Evolutionary conservation across 1,140 invertebrate genomes (phyloP).

Genomic region (Zaprionus tsacasi): DNA sequence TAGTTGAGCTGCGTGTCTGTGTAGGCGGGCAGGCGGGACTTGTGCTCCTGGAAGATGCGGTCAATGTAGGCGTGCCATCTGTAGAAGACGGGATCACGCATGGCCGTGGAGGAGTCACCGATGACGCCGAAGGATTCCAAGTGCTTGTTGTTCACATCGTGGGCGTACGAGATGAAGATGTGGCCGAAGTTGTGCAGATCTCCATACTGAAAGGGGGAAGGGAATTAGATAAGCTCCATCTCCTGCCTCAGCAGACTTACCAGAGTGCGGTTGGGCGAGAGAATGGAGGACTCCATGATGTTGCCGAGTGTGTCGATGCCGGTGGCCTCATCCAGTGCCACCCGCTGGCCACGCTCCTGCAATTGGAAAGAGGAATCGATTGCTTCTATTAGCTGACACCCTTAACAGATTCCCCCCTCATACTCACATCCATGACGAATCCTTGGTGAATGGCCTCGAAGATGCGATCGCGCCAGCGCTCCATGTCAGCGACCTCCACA

Average conservation of each 20-base stretch:
- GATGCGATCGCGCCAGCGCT: slow-evolving; percentile 91
- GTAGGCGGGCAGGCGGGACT: slow-evolving; percentile 88
- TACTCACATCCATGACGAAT: slow-evolving; percentile 85
- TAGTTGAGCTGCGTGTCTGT: slow-evolving; percentile 86
- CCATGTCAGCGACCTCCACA: slow-evolving; percentile 88
- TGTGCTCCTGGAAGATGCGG: slow-evolving; percentile 91
- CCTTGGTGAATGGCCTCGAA: slow-evolving; percentile 90
- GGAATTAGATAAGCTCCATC: no score
- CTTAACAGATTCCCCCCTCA: slow-evolving; percentile 36
- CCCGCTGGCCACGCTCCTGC: slow-evolving; percentile 84
- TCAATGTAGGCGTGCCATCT: slow-evolving; percentile 93
- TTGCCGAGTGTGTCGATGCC: slow-evolving; percentile 93
- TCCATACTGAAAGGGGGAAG: slow-evolving; percentile 86
- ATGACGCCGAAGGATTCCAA: slow-evolving; percentile 89
- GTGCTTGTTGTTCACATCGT: slow-evolving; percentile 90
- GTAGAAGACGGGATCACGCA: slow-evolving; percentile 94
- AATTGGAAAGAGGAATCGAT: background rate
- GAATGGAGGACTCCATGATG: slow-evolving; percentile 90
- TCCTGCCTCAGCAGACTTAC: slow-evolving; percentile 85
- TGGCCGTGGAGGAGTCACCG: slow-evolving; percentile 90
- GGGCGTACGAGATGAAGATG: slow-evolving; percentile 88
- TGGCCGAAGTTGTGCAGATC: slow-evolving; percentile 90
- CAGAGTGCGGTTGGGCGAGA: slow-evolving; percentile 89
- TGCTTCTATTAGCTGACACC: background rate
- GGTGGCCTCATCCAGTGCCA: slow-evolving; percentile 87